These are phyloP conservation scores for Raja brachyura DNA, from an alignment of 2,113 vertebrate genomes.

Conservation along the genomic window DNA sequence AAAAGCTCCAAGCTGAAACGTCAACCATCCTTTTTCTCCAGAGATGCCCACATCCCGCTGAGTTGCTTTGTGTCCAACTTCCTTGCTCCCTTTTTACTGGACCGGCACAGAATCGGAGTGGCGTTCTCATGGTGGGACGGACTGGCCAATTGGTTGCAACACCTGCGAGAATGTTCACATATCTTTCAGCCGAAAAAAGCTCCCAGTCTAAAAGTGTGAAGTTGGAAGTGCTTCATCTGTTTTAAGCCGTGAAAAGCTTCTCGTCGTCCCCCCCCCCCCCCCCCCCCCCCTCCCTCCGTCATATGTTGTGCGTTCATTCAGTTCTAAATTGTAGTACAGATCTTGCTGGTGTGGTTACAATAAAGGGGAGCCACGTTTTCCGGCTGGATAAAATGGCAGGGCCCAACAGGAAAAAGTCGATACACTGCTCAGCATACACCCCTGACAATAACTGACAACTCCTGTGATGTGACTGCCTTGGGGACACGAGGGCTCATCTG, in stretches of 20 bases:
- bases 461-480: constrained; percentile 64
- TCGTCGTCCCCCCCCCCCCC: background rate
- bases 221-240: background rate
- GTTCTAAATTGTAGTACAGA: background rate
- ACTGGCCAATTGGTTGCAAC: background rate
- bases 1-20: background rate
- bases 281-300: too few species aligned
- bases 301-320: background rate
- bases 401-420: constrained; percentile 47
- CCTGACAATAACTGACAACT: constrained; percentile 60
- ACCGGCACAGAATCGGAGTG: background rate
- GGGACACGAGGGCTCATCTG: constrained; percentile 67
- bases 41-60: too few species aligned
- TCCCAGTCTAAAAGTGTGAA: background rate
- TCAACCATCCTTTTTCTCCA: too few species aligned
- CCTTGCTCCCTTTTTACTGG: too few species aligned
- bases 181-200: background rate
- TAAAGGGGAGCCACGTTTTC: background rate
- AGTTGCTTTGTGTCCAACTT: too few species aligned
- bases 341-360: background rate
- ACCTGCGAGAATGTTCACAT: background rate
- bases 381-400: background rate
- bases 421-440: constrained; percentile 55
- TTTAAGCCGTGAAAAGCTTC: background rate
- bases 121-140: too few species aligned